Evolutionary conservation across 2,888 invertebrate genomes (phyloP).

Genomic region (Rapana venosa): DNA sequence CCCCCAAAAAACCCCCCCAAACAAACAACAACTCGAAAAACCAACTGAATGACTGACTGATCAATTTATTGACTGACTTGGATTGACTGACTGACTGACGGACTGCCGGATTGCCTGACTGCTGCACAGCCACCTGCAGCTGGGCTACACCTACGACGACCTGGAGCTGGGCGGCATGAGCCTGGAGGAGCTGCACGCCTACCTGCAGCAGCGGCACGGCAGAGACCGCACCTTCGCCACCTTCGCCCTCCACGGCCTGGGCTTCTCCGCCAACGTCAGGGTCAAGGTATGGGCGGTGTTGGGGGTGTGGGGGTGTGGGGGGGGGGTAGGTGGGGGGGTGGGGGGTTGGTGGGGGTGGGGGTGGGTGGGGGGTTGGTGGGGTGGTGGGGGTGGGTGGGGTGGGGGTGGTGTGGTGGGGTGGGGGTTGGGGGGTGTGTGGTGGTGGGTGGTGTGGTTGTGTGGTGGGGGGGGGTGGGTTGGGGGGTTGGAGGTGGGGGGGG

Average conservation of each 20-base stretch:
- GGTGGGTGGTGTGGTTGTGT: no score
- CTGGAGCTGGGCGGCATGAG: conserved; percentile 50
- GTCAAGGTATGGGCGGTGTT: conserved; percentile 39
- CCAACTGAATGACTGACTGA: conserved; percentile 23
- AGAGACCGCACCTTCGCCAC: conserved; percentile 48
- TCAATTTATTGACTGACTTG: conserved; percentile 24
- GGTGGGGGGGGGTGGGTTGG: no score
- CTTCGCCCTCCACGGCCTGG: conserved; percentile 51
- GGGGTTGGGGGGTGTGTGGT: no score
- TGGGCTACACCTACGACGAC: conserved; percentile 49
- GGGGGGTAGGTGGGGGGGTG: background rate
- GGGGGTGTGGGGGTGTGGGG: background rate
- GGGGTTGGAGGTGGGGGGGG: no score
- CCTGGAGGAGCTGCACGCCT: conserved; percentile 39
- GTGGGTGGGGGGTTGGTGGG: background rate
- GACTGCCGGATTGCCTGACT: conserved; percentile 1
- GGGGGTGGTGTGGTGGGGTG: no score
- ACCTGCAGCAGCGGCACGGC: conserved; percentile 45
- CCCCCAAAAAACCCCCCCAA: no score
- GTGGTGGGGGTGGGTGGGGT: no score
- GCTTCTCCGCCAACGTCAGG: conserved; percentile 50
- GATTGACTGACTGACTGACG: conserved; percentile 28
- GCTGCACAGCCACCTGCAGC: conserved; percentile 32
- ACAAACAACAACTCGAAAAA: no score
- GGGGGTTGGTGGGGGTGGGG: background rate